Conservation (phyloP, 2,113 vertebrate genomes). For the Myrmecobius fasciatus region DNA sequence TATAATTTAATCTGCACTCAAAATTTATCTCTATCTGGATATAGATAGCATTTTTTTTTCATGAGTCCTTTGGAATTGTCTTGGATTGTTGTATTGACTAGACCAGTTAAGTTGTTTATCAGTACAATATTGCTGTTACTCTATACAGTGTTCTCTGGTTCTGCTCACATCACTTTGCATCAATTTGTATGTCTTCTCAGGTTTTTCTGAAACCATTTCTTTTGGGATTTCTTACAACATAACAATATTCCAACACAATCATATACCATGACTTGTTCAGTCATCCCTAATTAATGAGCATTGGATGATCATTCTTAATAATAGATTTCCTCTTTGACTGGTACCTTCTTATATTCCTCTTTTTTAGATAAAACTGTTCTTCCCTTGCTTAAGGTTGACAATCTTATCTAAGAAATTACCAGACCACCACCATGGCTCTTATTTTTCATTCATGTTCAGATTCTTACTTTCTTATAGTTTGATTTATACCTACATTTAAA, state of each 20-base stretch:
- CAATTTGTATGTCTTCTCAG: not conserved
- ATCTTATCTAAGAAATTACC: slow-evolving; percentile 43
- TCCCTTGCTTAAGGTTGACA: slow-evolving; percentile 37
- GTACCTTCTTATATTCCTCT: not conserved
- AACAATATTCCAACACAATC: not conserved
- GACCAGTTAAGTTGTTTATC: not conserved
- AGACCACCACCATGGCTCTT: slow-evolving; percentile 1
- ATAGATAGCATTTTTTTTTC: not conserved
- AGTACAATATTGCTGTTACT: not conserved
- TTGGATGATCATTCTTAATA: slow-evolving; percentile 3
- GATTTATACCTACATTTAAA: not conserved
- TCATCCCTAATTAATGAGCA: not conserved
- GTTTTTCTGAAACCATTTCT: not conserved
- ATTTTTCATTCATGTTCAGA: slow-evolving; percentile 31
- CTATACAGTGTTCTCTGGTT: not conserved
- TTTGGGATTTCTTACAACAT: not conserved
- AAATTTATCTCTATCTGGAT: not conserved
- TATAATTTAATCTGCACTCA: not conserved
- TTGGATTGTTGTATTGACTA: not conserved
- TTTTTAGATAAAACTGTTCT: not conserved
- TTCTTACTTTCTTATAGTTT: not conserved
- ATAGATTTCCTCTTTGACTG: slow-evolving; percentile 23
- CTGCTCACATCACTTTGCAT: not conserved
- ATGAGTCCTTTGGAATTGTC: not conserved
- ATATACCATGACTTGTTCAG: not conserved